A percentile compares a stretch with the other conserved stretches of the same genome.
phyloP scores from a whole-genome alignment of 2,113 vertebrate genomes.

The Poicephalus meyeri region DNA sequence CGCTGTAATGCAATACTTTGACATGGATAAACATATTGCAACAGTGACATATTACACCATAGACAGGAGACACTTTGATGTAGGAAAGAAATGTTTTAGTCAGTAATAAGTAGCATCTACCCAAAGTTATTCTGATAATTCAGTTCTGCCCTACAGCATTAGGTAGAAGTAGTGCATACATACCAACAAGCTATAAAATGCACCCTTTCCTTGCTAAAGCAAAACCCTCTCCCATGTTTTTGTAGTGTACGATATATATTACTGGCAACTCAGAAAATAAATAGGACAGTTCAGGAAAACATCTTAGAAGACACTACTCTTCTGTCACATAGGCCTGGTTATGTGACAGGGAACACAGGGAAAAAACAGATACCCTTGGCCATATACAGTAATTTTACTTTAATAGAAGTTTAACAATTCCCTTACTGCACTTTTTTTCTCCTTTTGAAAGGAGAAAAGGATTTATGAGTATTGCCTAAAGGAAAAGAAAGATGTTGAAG shows the following conservation, averaged over 20 bases:
- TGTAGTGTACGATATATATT: rapidly evolving
- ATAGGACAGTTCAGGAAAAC: neutral
- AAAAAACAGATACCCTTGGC: neutral
- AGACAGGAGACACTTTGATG: slow-evolving; percentile 20
- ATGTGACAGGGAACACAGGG: neutral
- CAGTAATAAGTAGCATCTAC: neutral
- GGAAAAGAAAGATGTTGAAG: neutral
- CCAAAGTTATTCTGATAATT: neutral
- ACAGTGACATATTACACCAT: slow-evolving; percentile 47
- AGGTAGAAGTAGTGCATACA: neutral
- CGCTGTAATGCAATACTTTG: slow-evolving; percentile 52
- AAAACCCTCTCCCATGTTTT: neutral
- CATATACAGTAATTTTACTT: neutral
- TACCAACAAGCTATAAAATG: neutral
- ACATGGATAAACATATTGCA: slow-evolving; percentile 32
- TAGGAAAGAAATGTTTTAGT: neutral
- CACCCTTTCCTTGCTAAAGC: neutral
- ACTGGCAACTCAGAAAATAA: neutral
- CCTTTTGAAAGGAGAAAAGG: neutral
- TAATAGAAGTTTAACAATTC: neutral
- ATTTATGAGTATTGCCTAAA: neutral
- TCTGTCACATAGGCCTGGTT: neutral
- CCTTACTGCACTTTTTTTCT: neutral
- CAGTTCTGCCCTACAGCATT: neutral
- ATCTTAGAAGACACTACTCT: neutral